Evolutionary conservation across 2,797 vertebrate genomes (phyloP).

Genomic region (Graptemys geographica): DNA sequence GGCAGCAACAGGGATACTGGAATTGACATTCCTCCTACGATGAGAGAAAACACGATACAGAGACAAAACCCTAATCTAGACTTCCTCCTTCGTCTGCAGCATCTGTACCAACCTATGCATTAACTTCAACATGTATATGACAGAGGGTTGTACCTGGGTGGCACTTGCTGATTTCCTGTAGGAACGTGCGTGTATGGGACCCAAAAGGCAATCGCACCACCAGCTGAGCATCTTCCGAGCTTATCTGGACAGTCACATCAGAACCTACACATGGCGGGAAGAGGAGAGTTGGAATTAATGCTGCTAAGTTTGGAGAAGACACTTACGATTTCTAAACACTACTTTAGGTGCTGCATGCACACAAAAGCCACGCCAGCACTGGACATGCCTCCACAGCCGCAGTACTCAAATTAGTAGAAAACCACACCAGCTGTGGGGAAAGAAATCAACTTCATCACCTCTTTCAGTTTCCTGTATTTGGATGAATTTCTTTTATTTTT

Average conservation of each 20-base stretch:
- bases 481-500: not conserved
- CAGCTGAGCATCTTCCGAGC: constrained; percentile 79
- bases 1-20: not conserved
- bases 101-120: not conserved
- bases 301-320: not conserved
- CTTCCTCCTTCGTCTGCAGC: not conserved
- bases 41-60: not conserved
- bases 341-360: not conserved
- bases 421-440: not conserved
- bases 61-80: not conserved
- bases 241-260: constrained; percentile 88
- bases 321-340: not conserved
- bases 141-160: not conserved
- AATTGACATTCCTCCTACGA: not conserved
- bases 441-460: not conserved
- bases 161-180: constrained; percentile 70
- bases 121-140: rapidly evolving
- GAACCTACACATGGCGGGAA: constrained; percentile 81
- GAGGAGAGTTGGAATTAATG: not conserved
- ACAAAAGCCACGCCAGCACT: not conserved
- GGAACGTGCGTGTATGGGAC: constrained; percentile 90
- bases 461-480: not conserved
- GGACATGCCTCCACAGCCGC: not conserved
- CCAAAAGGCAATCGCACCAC: constrained; percentile 90
- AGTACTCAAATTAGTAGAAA: not conserved